Conservation (phyloP, 2,113 vertebrate genomes). For the Corythornis vintsioides region DNA sequence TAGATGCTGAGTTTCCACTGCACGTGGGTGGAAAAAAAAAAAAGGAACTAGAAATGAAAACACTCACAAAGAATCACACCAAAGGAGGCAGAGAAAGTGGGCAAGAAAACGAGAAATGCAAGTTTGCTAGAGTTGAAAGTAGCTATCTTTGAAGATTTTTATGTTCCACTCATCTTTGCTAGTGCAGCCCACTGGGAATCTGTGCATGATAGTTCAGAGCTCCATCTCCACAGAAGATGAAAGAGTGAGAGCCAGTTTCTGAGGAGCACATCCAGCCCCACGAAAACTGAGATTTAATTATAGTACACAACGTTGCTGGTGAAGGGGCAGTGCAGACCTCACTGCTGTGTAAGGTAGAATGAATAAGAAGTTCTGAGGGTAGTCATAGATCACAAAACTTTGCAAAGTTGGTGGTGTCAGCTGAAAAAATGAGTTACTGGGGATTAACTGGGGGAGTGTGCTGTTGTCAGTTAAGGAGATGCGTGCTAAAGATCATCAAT, state of each 20-base stretch:
- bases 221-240: conserved; percentile 4
- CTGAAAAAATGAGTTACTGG: not conserved
- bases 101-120: not conserved
- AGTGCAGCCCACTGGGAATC: not conserved
- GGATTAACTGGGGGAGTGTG: not conserved
- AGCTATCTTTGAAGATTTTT: conserved; percentile 21
- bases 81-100: not conserved
- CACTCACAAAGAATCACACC: not conserved
- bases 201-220: conserved; percentile 4
- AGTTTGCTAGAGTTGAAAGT: not conserved
- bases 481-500: not conserved
- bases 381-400: not conserved
- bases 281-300: not conserved
- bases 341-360: not conserved
- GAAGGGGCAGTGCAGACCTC: not conserved
- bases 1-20: not conserved
- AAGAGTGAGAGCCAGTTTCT: not conserved
- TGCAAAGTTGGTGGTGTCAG: not conserved
- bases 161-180: not conserved
- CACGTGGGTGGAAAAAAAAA: accelerated
- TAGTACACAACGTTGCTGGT: not conserved
- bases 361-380: not conserved
- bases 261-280: not conserved
- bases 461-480: not conserved
- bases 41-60: not conserved